Percentiles rank a stretch among this genome's conserved stretches.
Evolutionary conservation across 2,113 vertebrate genomes (phyloP).

Genomic region (Dicaeum eximium): DNA sequence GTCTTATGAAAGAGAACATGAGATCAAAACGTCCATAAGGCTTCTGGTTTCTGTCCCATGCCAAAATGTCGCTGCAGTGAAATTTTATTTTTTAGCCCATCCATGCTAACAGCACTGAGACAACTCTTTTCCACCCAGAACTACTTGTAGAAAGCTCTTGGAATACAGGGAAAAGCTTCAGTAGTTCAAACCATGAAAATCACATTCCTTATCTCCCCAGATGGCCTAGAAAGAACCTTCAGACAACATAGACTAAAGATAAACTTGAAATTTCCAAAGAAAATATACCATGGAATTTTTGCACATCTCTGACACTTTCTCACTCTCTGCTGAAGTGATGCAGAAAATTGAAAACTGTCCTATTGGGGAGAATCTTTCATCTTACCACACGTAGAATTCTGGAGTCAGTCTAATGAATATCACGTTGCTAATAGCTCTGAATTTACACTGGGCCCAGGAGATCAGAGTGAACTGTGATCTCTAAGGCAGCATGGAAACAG

Average conservation of each 20-base stretch:
- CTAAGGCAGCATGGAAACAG: constrained; percentile 9
- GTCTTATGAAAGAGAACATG: background rate
- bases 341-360: constrained; percentile 40
- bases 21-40: background rate
- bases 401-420: background rate
- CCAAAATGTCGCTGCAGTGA: background rate
- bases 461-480: background rate
- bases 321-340: constrained; percentile 30
- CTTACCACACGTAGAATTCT: background rate
- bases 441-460: background rate
- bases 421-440: background rate
- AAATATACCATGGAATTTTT: constrained; percentile 62
- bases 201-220: constrained; percentile 57
- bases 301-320: constrained; percentile 50
- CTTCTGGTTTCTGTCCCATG: background rate
- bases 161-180: constrained; percentile 50
- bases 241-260: constrained; percentile 55
- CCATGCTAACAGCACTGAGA: background rate
- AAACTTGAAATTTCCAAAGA: constrained; percentile 66
- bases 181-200: constrained; percentile 61
- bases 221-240: constrained; percentile 59
- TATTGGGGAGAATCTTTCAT: background rate
- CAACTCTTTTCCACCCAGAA: background rate
- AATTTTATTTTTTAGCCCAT: background rate
- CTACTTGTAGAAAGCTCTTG: constrained; percentile 39